phyloP scores from a whole-genome alignment of 2,113 vertebrate species.

The Melanocharis versteri region DNA sequence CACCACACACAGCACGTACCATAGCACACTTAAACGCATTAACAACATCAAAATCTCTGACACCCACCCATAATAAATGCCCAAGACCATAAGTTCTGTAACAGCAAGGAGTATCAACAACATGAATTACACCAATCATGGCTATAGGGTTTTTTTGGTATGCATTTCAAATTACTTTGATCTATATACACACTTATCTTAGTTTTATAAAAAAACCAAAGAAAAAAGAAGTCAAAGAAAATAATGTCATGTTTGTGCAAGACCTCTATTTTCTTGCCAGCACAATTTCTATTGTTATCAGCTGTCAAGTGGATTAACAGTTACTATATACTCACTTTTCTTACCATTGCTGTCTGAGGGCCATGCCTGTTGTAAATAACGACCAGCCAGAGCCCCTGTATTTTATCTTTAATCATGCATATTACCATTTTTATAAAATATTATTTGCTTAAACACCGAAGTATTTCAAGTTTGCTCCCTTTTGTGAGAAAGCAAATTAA shows the following conservation, averaged over 20 bases:
- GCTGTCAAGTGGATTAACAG: constrained; percentile 38
- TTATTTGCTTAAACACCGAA: constrained; percentile 43
- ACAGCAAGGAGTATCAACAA: neutral
- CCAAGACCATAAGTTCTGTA: neutral
- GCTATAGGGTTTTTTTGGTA: neutral
- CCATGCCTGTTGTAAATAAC: constrained; percentile 14
- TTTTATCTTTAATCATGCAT: constrained; percentile 46
- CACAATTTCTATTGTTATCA: neutral
- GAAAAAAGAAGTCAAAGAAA: neutral
- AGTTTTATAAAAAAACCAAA: neutral
- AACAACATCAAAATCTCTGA: neutral
- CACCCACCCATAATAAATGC: neutral
- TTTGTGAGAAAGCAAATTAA: constrained; percentile 33
- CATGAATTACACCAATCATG: neutral
- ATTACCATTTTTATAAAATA: constrained; percentile 34
- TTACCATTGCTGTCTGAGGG: neutral
- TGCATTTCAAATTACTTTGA: constrained; percentile 8
- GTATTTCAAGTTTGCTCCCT: constrained; percentile 35
- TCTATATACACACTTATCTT: neutral
- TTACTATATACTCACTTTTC: neutral
- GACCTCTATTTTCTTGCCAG: neutral
- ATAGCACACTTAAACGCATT: neutral
- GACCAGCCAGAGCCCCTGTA: neutral
- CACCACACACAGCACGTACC: neutral
- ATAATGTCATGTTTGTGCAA: neutral